Evolutionary conservation across 2,888 invertebrate genomes (phyloP).

Genomic region (Atherix ibis): DNA sequence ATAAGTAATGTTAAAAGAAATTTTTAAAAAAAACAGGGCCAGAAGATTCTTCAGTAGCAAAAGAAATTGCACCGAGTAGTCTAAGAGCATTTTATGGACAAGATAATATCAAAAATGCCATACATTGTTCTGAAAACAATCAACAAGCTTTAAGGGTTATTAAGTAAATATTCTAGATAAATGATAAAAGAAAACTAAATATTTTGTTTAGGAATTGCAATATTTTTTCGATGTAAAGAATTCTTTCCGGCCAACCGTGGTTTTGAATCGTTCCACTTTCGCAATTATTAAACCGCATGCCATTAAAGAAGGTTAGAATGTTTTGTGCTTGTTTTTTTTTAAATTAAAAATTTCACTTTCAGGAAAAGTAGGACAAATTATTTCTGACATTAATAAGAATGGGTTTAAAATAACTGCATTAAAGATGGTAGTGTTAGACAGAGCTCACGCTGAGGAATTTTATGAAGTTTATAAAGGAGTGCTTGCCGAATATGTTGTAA

Average conservation of each 20-base stretch:
- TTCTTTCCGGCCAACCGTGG: conserved; percentile 38
- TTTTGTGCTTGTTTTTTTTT: conserved; percentile 1
- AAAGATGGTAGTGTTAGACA: conserved; percentile 62
- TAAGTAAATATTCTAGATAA: conserved; percentile 2
- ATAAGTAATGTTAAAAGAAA: too few species aligned
- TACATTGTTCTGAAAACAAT: conserved; percentile 46
- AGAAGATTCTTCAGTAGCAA: conserved; percentile 42
- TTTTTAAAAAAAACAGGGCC: conserved; percentile 45
- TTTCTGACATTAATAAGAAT: conserved; percentile 55
- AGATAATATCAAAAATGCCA: conserved; percentile 49
- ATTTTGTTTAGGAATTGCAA: conserved; percentile 35
- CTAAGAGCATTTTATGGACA: conserved; percentile 51
- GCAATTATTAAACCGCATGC: conserved; percentile 85
- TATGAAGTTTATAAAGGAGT: conserved; percentile 86
- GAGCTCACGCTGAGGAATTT: conserved; percentile 77
- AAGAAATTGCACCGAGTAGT: conserved; percentile 36
- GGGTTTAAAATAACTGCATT: conserved; percentile 66
- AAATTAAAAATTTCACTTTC: background rate
- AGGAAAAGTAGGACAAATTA: conserved; percentile 46
- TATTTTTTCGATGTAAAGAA: conserved; percentile 43
- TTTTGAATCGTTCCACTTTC: conserved; percentile 52
- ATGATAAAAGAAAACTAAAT: too few species aligned
- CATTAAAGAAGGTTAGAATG: conserved; percentile 45
- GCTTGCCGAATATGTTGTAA: conserved; percentile 56
- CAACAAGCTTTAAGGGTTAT: conserved; percentile 38